phyloP scores from a whole-genome alignment of 35 echinoderm and acorn worm species.

The Apostichopus californicus region DNA sequence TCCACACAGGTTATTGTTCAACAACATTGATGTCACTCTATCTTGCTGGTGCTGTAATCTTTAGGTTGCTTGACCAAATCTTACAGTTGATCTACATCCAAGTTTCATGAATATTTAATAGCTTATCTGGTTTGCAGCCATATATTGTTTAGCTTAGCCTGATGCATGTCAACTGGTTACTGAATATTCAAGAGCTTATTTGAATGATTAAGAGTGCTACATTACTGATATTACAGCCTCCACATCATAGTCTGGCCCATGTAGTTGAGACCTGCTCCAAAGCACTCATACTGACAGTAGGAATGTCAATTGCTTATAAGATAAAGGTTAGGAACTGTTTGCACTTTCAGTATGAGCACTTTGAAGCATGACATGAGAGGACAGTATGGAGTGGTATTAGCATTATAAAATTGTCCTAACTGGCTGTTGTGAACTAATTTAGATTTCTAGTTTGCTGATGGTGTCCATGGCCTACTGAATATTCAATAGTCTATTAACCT shows the following conservation, averaged over 20 bases:
- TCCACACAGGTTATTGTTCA: no score
- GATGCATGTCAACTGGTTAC: not conserved
- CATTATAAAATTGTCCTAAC: constrained; percentile 41
- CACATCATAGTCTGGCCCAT: constrained; percentile 55
- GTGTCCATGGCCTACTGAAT: constrained; percentile 45
- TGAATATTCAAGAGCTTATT: constrained; percentile 17
- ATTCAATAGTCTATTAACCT: constrained; percentile 1
- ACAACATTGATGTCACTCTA: constrained; percentile 19
- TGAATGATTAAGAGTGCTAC: constrained; percentile 58
- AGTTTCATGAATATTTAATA: no score
- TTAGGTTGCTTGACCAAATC: constrained; percentile 21
- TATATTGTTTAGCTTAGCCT: not conserved
- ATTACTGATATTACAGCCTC: constrained; percentile 69
- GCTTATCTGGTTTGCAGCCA: no score
- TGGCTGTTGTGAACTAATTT: constrained; percentile 61
- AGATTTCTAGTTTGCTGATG: constrained; percentile 81
- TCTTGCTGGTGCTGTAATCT: constrained; percentile 79
- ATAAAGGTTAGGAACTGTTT: constrained; percentile 1
- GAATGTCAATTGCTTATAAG: not conserved
- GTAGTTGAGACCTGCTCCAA: not conserved
- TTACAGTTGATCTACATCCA: constrained; percentile 50
- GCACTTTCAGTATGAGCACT: not conserved
- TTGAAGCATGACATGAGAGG: not conserved
- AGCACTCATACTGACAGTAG: no score
- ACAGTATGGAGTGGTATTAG: no score